Evolutionary conservation across 2,888 invertebrate genomes (phyloP).

Genomic region (Pachydiplax longipennis): DNA sequence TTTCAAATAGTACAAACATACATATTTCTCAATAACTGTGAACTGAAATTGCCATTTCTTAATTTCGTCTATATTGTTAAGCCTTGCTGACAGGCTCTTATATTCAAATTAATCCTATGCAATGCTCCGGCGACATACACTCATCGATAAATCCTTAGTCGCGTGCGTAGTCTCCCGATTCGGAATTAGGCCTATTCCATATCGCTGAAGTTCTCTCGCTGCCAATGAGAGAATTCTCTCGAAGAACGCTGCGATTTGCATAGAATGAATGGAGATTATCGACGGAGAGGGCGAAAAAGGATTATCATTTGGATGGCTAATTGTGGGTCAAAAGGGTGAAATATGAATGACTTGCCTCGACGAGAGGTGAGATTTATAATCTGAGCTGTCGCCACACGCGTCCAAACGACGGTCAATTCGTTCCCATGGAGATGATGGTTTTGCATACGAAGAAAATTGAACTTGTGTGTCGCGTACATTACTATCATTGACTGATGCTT

Average conservation of each 20-base stretch:
- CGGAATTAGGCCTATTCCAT: neutral
- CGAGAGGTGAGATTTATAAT: neutral
- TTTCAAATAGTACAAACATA: too few species aligned
- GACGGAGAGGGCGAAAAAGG: neutral
- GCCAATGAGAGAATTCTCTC: too few species aligned
- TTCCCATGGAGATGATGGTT: slow-evolving; percentile 6
- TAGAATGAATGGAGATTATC: neutral
- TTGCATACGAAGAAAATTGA: neutral
- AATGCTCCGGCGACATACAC: neutral
- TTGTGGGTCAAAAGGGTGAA: neutral
- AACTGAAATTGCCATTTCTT: too few species aligned
- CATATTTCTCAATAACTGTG: too few species aligned
- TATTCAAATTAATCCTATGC: neutral
- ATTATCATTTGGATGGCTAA: slow-evolving; percentile 16
- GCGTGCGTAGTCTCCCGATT: neutral
- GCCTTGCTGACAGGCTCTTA: neutral
- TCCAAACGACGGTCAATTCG: neutral
- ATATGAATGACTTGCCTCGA: neutral
- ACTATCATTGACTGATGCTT: neutral
- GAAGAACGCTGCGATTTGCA: neutral
- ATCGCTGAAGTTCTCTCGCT: neutral
- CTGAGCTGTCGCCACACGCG: neutral
- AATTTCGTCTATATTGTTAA: too few species aligned
- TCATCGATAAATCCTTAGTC: neutral
- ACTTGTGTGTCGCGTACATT: neutral